phyloP scores from a whole-genome alignment of 2,888 invertebrate genomes.

The Nymphalis urticae region DNA sequence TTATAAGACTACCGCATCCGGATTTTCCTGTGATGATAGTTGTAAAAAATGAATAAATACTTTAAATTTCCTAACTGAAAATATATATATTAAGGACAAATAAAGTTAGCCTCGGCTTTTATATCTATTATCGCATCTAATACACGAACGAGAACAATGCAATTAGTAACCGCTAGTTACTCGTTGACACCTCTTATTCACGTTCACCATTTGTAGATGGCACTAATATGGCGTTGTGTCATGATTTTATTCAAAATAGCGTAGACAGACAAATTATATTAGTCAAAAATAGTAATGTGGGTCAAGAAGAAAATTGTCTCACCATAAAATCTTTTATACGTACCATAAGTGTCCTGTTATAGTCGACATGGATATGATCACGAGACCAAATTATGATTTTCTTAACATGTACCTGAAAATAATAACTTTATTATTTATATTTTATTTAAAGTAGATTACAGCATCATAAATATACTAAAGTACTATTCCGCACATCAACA shows the following conservation, averaged over 20 bases:
- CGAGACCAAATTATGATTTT: slow-evolving; percentile 11
- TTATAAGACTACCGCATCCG: no score
- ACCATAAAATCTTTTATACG: slow-evolving; percentile 18
- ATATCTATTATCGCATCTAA: slow-evolving; percentile 36
- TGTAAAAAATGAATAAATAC: no score
- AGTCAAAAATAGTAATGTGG: slow-evolving; percentile 39
- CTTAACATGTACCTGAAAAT: slow-evolving; percentile 12
- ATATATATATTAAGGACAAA: background rate
- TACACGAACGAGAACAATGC: slow-evolving; percentile 59
- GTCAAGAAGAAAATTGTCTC: slow-evolving; percentile 40
- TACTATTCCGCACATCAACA: no score
- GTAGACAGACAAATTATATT: slow-evolving; percentile 28
- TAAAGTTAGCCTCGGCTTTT: slow-evolving; percentile 17
- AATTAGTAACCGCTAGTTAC: slow-evolving; percentile 51
- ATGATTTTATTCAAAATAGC: slow-evolving; percentile 28
- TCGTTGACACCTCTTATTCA: slow-evolving; percentile 45
- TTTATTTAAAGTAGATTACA: no score
- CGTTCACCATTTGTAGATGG: slow-evolving; percentile 29
- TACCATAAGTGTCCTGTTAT: slow-evolving; percentile 32
- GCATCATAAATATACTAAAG: no score
- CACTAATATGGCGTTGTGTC: slow-evolving; percentile 25
- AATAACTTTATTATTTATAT: background rate
- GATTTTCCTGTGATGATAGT: no score
- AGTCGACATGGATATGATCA: slow-evolving; percentile 22
- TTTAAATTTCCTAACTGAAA: background rate